phyloP scores from a whole-genome alignment of 2,797 vertebrate species.

The Clarias laeviceps region DNA sequence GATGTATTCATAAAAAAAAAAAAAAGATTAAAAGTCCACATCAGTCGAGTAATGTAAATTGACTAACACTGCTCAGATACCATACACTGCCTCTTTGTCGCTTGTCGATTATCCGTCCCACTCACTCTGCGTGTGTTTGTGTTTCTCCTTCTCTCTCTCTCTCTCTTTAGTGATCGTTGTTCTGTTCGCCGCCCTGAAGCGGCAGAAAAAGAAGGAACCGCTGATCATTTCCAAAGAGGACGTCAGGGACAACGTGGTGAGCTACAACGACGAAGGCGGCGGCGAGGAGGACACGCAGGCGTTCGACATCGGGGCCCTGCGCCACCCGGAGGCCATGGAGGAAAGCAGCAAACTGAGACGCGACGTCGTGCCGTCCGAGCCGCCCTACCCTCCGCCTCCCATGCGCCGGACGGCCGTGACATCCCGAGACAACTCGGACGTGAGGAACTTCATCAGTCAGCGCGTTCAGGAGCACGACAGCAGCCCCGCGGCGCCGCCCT shows the following conservation, averaged over 20 bases:
- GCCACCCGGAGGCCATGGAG: conserved; percentile 82
- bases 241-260: conserved; percentile 93
- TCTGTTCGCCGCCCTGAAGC: conserved; percentile 84
- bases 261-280: conserved; percentile 93
- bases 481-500: conserved; percentile 87
- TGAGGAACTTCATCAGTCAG: conserved; percentile 92
- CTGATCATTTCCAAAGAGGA: conserved; percentile 96
- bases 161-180: conserved; percentile 85
- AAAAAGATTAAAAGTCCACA: neutral
- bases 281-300: conserved; percentile 96
- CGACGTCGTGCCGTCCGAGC: conserved; percentile 88
- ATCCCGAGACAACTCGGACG: conserved; percentile 82
- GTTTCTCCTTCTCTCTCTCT: conserved; percentile 38
- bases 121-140: neutral
- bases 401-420: conserved; percentile 67
- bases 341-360: conserved; percentile 84
- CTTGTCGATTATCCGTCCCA: conserved; percentile 7
- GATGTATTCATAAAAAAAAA: neutral
- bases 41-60: neutral
- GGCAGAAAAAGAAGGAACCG: conserved; percentile 90
- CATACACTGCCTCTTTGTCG: neutral
- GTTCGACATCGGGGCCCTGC: conserved; percentile 89
- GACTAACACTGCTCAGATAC: neutral
- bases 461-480: conserved; percentile 88
- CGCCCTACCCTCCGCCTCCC: conserved; percentile 69